Conservation (phyloP, 2,888 invertebrate species). For the Ochropleura plecta region DNA sequence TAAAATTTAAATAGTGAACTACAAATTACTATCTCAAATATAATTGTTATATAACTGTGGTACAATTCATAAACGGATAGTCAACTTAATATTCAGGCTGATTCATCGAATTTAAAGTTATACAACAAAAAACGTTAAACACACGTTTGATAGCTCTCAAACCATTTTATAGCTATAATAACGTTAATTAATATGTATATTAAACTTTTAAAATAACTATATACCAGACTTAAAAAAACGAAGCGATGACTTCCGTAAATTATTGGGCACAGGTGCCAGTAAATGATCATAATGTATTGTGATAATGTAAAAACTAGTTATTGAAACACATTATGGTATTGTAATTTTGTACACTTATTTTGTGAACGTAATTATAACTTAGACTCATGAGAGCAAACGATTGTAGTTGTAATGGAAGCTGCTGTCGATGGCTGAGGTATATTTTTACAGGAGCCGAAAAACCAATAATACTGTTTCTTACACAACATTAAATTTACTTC, state of each 20-base stretch:
- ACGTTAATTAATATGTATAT: constrained; percentile 29
- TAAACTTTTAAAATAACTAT: constrained; percentile 20
- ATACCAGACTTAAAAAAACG: constrained; percentile 31
- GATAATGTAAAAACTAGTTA: constrained; percentile 62
- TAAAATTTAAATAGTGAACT: too few relatives aligned
- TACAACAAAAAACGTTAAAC: constrained; percentile 41
- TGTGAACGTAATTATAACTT: background rate
- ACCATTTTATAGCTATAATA: constrained; percentile 39
- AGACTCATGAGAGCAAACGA: background rate
- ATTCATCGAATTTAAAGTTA: constrained; percentile 23
- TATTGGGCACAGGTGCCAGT: constrained; percentile 69
- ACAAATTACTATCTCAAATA: too few relatives aligned
- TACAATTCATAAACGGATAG: background rate
- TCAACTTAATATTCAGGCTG: constrained; percentile 11
- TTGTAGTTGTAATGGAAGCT: background rate
- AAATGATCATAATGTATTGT: constrained; percentile 49
- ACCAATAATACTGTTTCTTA: too few relatives aligned
- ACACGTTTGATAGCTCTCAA: constrained; percentile 40
- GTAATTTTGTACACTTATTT: constrained; percentile 36
- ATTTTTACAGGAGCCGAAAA: too few relatives aligned
- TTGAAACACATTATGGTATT: constrained; percentile 18
- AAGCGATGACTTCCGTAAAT: constrained; percentile 52
- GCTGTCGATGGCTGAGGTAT: background rate
- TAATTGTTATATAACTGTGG: background rate
- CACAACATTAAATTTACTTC: too few relatives aligned